Evolutionary conservation across 2,797 vertebrate genomes (phyloP), one percentile per base, ranked within the genome.

Genomic region (Threskiornis aethiopicus): DNA sequence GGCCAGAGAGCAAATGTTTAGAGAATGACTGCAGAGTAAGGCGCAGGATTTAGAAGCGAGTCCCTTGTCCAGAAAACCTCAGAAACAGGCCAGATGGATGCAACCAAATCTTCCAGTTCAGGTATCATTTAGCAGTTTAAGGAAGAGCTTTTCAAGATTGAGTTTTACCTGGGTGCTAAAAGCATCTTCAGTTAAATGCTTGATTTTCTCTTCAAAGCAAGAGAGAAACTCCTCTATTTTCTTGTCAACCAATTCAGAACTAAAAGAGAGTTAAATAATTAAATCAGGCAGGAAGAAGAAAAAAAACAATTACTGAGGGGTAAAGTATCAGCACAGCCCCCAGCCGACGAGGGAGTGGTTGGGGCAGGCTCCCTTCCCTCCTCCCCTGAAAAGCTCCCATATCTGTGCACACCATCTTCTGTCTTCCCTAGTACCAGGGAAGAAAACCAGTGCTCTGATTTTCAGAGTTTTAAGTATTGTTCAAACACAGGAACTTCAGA

Each of bases 151-250:
- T 75, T 47, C 41, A 85, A 65, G 24, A 28, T 31, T 3, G 24
- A 28, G 4, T 41, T 55, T 96, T 95, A 98, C 98, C 98, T 99
- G 99, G 33, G 99, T 98, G 81, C 90, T 98, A 91, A 99, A 99
- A 61, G 98, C 98, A 20, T 99, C 99, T 41, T 99, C 98, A 14
- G 98, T 99, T 97, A 99, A 98, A 77, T 97, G 97, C 51, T 96
- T 97, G 58, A 99, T 96, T 96, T 98, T 99, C 90, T 99, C 98
- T 66, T 98, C 99, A 90, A 99, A 99, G 73, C 97, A 98, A 69
- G 88, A 93, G 96, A 99, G 98, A 97, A 99, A 99, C 91, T 99
- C 99, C 97, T 99, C 99, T 57, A 99, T 99, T 97, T 99, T 99
- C 51, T 94, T 96, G 95, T 99, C 99, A 16, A 99, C 99, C 41